Evolutionary conservation across 2,113 vertebrate genomes (phyloP).

Genomic region (Caranx melampygus): DNA sequence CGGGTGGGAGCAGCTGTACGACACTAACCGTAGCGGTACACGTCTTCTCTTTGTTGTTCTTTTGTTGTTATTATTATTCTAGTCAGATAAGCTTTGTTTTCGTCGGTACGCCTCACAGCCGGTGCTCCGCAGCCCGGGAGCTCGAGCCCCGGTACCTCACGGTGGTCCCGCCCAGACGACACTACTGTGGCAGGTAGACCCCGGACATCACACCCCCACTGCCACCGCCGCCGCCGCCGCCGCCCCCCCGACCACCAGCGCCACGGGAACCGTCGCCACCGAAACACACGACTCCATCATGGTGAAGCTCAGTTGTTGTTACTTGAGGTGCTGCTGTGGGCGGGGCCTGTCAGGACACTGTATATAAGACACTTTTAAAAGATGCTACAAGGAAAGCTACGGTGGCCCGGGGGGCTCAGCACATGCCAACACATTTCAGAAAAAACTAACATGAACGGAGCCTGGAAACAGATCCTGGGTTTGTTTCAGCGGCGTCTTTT

Average conservation of each 20-base stretch:
- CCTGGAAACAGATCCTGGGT: too few relatives aligned
- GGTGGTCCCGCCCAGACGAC: conserved; percentile 48
- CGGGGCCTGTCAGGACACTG: too few relatives aligned
- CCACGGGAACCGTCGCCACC: background rate
- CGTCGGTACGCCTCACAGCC: conserved; percentile 44
- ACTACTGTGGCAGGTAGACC: conserved; percentile 32
- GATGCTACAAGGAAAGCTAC: too few relatives aligned
- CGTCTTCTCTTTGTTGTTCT: conserved; percentile 42
- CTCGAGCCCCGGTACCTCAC: conserved; percentile 59
- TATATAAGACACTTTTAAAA: too few relatives aligned
- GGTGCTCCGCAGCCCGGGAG: conserved; percentile 19
- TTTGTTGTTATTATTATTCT: background rate
- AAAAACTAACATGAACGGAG: too few relatives aligned
- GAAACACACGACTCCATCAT: too few relatives aligned
- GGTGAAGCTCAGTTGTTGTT: too few relatives aligned
- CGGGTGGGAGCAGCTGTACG: conserved; percentile 49
- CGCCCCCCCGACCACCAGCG: background rate
- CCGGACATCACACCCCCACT: background rate
- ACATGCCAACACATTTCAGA: too few relatives aligned
- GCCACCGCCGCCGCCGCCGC: too few relatives aligned
- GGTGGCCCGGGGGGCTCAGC: too few relatives aligned
- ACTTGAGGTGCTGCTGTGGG: too few relatives aligned
- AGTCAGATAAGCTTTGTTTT: conserved; percentile 56
- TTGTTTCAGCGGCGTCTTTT: too few relatives aligned
- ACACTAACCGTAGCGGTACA: conserved; percentile 70